A percentile compares a stretch with the other conserved stretches of the same genome.
These are phyloP conservation scores for Chlorospingus flavigularis DNA, from an alignment of 2,797 vertebrate species.

Conservation along the genomic window DNA sequence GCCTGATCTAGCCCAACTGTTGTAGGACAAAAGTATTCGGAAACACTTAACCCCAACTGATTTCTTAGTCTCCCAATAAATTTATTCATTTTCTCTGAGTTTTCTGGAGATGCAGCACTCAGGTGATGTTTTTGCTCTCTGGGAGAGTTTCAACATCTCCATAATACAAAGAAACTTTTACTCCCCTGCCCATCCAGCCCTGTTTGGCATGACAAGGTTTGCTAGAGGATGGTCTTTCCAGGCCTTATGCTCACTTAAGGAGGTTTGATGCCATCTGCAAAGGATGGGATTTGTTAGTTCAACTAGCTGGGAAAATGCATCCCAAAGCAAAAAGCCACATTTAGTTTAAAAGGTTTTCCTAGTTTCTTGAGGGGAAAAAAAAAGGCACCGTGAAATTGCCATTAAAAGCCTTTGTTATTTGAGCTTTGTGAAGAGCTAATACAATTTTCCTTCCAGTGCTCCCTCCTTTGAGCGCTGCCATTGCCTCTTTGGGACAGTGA, in stretches of 20 bases:
- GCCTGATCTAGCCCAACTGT: not conserved
- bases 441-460: not conserved
- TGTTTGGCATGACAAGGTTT: not conserved
- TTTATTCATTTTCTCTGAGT: not conserved
- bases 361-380: not conserved
- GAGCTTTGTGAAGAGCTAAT: not conserved
- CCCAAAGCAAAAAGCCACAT: not conserved
- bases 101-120: not conserved
- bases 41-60: not conserved
- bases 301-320: not conserved
- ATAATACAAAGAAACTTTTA: accelerated
- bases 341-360: not conserved
- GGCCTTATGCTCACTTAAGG: not conserved
- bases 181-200: not conserved
- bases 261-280: not conserved
- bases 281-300: not conserved
- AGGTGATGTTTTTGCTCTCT: not conserved
- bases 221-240: not conserved
- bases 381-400: not conserved
- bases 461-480: accelerated
- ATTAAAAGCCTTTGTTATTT: not conserved
- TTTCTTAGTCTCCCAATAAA: not conserved
- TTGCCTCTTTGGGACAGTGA: not conserved
- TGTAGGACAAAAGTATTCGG: not conserved
- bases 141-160: not conserved